phyloP scores from a whole-genome alignment of 2,113 vertebrate species.

The Promerops cafer region DNA sequence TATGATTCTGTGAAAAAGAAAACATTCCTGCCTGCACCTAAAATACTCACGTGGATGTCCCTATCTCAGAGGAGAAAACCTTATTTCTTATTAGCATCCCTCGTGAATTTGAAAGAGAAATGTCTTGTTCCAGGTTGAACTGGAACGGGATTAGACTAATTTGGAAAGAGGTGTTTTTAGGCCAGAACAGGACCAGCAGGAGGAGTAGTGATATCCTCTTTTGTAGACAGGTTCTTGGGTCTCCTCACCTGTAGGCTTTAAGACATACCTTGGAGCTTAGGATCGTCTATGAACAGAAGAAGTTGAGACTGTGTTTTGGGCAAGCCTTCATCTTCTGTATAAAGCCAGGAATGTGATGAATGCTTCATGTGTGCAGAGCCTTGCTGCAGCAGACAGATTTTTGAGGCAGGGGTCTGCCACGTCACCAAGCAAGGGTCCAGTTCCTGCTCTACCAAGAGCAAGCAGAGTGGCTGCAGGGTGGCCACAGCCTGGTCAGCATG shows the following conservation, averaged over 20 bases:
- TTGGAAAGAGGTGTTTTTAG: neutral
- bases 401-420: neutral
- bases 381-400: neutral
- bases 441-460: neutral
- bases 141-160: neutral
- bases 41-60: rapidly evolving
- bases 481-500: neutral
- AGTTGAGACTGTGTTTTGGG: neutral
- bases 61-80: neutral
- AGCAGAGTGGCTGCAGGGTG: neutral
- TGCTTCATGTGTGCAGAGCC: neutral
- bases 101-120: neutral
- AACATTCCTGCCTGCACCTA: neutral
- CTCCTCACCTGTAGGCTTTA: neutral
- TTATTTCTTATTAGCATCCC: neutral
- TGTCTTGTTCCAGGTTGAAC: neutral
- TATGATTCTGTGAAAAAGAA: neutral
- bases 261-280: neutral
- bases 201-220: neutral
- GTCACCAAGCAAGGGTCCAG: neutral
- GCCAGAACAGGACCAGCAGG: neutral
- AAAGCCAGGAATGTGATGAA: neutral
- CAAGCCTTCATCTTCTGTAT: neutral
- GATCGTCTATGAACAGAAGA: neutral
- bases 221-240: neutral